These are phyloP conservation scores for Phytoseiulus persimilis DNA, from an alignment of 2,888 invertebrate genomes.

Conservation along the genomic window DNA sequence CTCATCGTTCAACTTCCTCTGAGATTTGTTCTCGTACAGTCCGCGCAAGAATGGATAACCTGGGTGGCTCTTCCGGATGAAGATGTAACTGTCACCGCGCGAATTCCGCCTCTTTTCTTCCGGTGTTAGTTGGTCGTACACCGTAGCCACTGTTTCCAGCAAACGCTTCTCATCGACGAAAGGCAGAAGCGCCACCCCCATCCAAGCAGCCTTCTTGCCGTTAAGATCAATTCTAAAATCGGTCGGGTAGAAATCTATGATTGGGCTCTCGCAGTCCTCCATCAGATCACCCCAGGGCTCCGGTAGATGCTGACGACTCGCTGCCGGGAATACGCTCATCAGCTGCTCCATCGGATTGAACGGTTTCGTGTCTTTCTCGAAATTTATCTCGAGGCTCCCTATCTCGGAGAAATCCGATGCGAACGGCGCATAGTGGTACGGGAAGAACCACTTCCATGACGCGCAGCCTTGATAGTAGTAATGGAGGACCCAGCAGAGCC, in stretches of 20 bases:
- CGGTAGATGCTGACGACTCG: conserved; percentile 86
- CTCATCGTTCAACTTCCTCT: conserved; percentile 44
- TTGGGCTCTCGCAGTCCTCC: conserved; percentile 75
- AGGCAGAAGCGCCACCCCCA: conserved; percentile 87
- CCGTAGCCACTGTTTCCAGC: conserved; percentile 71
- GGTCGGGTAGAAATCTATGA: conserved; percentile 96
- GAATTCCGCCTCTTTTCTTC: conserved; percentile 63
- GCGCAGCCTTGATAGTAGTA: conserved; percentile 99
- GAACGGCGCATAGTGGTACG: conserved; percentile 98
- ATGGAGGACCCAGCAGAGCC: conserved; percentile 92
- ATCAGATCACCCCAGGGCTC: conserved; percentile 84
- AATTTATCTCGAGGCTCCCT: conserved; percentile 68
- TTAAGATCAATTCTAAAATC: conserved; percentile 93
- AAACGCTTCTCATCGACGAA: conserved; percentile 86
- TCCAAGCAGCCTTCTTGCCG: conserved; percentile 98
- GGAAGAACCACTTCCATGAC: conserved; percentile 99
- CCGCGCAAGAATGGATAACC: conserved; percentile 63
- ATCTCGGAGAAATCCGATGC: conserved; percentile 96
- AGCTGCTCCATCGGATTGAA: conserved; percentile 95
- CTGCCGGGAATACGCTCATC: conserved; percentile 99
- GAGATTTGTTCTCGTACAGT: conserved; percentile 58
- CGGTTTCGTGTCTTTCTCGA: conserved; percentile 77
- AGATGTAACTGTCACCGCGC: conserved; percentile 79
- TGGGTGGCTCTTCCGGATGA: conserved; percentile 65
- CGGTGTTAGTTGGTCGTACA: conserved; percentile 48